A percentile compares a stretch with the other conserved stretches of the same genome.
Conservation (phyloP, 2,888 invertebrate genomes). For the Elmis aenea region DNA sequence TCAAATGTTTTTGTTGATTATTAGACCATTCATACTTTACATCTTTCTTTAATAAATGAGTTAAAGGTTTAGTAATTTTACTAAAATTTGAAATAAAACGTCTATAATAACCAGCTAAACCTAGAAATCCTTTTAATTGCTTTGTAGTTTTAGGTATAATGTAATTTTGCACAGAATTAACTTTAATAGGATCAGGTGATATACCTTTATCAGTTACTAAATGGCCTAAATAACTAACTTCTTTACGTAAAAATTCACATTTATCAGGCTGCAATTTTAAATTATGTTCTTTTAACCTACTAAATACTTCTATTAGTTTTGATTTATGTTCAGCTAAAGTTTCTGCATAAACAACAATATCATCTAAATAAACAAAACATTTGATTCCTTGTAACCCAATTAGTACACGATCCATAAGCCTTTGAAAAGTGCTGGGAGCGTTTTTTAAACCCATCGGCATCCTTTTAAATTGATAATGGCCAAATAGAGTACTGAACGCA, state of each 20-base stretch:
- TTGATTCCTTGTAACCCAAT: conserved; percentile 30
- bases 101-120: no score
- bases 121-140: no score
- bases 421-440: conserved; percentile 40
- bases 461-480: conserved; percentile 33
- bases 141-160: no score
- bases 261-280: no score
- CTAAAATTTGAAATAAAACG: conserved; percentile 32
- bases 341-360: conserved; percentile 20
- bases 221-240: no score
- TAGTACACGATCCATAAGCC: conserved; percentile 32
- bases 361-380: no score
- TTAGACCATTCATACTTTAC: conserved; percentile 3
- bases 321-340: conserved; percentile 29
- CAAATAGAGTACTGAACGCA: conserved; percentile 30
- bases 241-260: no score
- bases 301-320: conserved; percentile 27
- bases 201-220: conserved; percentile 27
- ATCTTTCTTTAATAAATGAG: conserved; percentile 11
- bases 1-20: conserved; percentile 1
- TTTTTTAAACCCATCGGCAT: no score
- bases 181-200: conserved; percentile 24
- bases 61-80: conserved; percentile 13
- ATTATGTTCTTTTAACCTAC: conserved; percentile 21
- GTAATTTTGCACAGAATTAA: no score